A percentile compares a stretch with the other conserved stretches of the same genome.
Evolutionary conservation across 2,797 vertebrate species (phyloP).

Genomic region (Euthynnus affinis): DNA sequence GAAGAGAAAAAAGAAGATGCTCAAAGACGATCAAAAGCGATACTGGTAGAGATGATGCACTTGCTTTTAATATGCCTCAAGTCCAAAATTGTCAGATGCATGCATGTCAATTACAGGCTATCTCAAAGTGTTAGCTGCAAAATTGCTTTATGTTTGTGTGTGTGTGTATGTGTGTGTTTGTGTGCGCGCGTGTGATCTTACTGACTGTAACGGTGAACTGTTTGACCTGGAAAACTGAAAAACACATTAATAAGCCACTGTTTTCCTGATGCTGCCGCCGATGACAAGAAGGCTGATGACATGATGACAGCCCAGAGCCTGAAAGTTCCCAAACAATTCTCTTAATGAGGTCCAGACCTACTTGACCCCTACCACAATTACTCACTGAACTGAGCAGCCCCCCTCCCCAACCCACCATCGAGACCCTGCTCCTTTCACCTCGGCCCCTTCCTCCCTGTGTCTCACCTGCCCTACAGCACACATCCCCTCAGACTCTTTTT

Average conservation of each 20-base stretch:
- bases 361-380: constrained; percentile 58
- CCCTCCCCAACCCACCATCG: constrained; percentile 21
- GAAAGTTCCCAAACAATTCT: constrained; percentile 66
- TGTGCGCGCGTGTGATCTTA: constrained; percentile 8
- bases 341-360: constrained; percentile 73
- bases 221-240: constrained; percentile 50
- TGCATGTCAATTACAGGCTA: constrained; percentile 45
- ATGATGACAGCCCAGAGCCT: constrained; percentile 48
- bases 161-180: not conserved
- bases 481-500: constrained; percentile 17
- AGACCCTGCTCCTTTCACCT: constrained; percentile 22
- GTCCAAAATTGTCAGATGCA: constrained; percentile 39
- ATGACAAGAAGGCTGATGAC: constrained; percentile 63
- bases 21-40: constrained; percentile 70
- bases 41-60: constrained; percentile 57
- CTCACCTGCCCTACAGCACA: constrained; percentile 42
- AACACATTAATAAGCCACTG: constrained; percentile 43
- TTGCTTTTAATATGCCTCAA: constrained; percentile 56
- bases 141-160: constrained; percentile 18
- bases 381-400: constrained; percentile 43
- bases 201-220: constrained; percentile 36
- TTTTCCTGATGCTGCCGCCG: constrained; percentile 38
- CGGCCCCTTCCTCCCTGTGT: not conserved
- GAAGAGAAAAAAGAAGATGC: constrained; percentile 52
- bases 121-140: constrained; percentile 38